phyloP scores from a whole-genome alignment of 2,113 vertebrate species.

The Bujurquina vittata region DNA sequence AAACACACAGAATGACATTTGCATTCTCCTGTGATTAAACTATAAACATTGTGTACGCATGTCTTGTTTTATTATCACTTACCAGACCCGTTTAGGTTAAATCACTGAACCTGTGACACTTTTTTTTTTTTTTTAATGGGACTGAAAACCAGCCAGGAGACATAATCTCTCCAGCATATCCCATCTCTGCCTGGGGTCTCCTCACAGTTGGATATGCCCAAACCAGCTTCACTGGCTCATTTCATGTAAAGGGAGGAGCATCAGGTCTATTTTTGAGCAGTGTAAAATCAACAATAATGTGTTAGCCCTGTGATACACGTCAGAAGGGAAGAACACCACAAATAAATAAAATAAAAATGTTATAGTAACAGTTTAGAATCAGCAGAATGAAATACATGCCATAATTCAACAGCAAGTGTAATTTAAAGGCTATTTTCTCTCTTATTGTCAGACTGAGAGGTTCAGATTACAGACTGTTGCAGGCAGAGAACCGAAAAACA shows the following conservation, averaged over 20 bases:
- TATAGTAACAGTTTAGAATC: not conserved
- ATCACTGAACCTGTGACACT: not conserved
- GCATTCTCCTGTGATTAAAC: conserved; percentile 18
- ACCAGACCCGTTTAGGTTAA: not conserved
- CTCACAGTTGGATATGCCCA: not conserved
- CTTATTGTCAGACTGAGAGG: not conserved
- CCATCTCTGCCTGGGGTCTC: not conserved
- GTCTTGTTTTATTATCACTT: not conserved
- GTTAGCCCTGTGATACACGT: not conserved
- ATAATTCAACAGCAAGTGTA: not conserved
- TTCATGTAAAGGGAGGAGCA: not conserved
- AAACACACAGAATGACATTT: not conserved
- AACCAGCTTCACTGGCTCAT: not conserved
- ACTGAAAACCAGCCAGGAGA: not conserved
- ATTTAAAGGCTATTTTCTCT: not conserved
- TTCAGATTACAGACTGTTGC: not conserved
- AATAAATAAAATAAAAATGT: not conserved
- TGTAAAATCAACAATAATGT: not conserved
- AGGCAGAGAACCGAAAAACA: not conserved
- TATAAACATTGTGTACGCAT: not conserved
- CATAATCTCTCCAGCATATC: not conserved
- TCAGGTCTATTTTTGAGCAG: not conserved
- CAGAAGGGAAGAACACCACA: not conserved
- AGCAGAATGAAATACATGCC: not conserved
- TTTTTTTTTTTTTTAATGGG: no score